These are phyloP conservation scores for Chrysolina oricalcia DNA, from an alignment of 2,888 invertebrate species.

Conservation along the genomic window DNA sequence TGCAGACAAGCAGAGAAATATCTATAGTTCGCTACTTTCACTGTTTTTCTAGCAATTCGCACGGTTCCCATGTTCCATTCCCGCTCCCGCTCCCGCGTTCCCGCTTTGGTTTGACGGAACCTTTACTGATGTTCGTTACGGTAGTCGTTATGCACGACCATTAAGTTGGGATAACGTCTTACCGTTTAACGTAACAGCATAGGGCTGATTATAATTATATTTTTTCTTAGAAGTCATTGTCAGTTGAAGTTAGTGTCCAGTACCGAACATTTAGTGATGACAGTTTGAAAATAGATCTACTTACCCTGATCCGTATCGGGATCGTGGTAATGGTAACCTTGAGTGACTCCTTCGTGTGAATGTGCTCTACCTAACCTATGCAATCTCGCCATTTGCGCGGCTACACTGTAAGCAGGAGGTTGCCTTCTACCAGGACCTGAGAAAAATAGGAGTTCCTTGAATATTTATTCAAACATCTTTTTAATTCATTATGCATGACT, in stretches of 20 bases:
- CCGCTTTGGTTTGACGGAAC: no score
- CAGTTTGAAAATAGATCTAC: constrained; percentile 27
- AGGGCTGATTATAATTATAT: background rate
- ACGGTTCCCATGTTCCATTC: no score
- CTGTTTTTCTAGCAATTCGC: no score
- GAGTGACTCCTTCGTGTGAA: constrained; percentile 89
- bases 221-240: constrained; percentile 29
- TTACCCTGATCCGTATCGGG: constrained; percentile 72
- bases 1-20: no score
- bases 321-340: constrained; percentile 81
- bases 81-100: no score
- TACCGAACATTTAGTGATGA: constrained; percentile 20
- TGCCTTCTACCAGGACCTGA: constrained; percentile 75
- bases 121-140: no score
- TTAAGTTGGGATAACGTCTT: no score
- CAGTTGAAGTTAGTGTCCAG: constrained; percentile 30
- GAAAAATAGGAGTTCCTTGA: constrained; percentile 28
- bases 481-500: background rate
- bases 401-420: constrained; percentile 88
- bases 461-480: background rate
- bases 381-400: constrained; percentile 89
- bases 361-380: constrained; percentile 88
- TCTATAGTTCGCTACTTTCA: no score
- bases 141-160: no score
- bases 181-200: no score